A percentile compares a stretch with the other conserved stretches of the same genome.
phyloP scores from a whole-genome alignment of 2,113 vertebrate species.

The Cyprinodon brontotheroides region DNA sequence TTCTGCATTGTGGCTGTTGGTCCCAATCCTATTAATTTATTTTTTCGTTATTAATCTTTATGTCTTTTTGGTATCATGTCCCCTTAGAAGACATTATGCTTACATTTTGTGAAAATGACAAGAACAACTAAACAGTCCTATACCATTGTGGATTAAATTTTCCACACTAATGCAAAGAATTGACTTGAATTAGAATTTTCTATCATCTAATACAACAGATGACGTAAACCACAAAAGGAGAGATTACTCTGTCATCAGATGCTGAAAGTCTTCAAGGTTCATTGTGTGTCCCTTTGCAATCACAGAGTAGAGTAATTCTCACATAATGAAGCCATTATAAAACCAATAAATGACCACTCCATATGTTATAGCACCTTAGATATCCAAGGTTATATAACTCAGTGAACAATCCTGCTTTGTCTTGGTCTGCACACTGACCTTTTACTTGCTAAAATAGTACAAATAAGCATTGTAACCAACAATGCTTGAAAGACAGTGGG shows the following conservation, averaged over 20 bases:
- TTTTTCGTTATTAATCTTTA: no score
- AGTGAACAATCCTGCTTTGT: no score
- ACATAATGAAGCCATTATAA: constrained; percentile 22
- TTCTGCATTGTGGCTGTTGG: background rate
- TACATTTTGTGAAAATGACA: background rate
- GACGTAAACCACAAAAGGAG: constrained; percentile 25
- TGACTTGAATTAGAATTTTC: constrained; percentile 31
- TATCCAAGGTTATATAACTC: no score
- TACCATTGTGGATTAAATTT: background rate
- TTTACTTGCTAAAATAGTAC: no score
- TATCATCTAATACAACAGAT: constrained; percentile 41
- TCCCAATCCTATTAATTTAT: background rate
- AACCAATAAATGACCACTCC: constrained; percentile 30
- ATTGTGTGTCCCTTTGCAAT: constrained; percentile 37
- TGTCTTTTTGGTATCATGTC: background rate
- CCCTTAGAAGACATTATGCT: background rate
- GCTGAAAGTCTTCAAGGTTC: constrained; percentile 16
- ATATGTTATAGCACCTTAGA: constrained; percentile 1
- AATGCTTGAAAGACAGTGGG: no score
- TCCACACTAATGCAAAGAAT: background rate
- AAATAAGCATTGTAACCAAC: no score
- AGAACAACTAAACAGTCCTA: background rate
- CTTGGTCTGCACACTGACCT: no score
- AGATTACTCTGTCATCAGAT: constrained; percentile 1
- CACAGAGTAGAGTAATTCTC: constrained; percentile 16